phyloP scores from a whole-genome alignment of 2,888 invertebrate species.

The Furcula furcula region DNA sequence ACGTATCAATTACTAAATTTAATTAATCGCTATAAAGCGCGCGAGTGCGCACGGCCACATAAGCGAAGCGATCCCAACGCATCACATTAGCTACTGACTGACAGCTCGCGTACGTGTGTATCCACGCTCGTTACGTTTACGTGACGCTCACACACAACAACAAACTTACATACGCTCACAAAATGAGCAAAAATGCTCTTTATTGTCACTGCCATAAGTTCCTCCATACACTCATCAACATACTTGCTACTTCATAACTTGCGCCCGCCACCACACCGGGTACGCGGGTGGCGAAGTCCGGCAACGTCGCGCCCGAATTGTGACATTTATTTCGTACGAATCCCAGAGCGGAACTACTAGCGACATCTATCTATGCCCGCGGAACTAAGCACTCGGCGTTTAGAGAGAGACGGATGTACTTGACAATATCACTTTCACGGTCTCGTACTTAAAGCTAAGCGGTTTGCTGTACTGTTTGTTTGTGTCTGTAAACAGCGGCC shows the following conservation, averaged over 20 bases:
- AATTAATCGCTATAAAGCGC: slow-evolving; percentile 78
- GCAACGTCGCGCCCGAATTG: slow-evolving; percentile 80
- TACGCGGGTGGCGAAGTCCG: slow-evolving; percentile 69
- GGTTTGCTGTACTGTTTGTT: slow-evolving; percentile 82
- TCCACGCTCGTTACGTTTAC: slow-evolving; percentile 76
- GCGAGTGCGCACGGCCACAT: slow-evolving; percentile 69
- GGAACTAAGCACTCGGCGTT: slow-evolving; percentile 59
- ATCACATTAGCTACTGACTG: slow-evolving; percentile 81
- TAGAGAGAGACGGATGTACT: slow-evolving; percentile 70
- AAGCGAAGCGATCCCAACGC: slow-evolving; percentile 76
- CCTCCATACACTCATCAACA: slow-evolving; percentile 37
- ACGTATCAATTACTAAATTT: slow-evolving; percentile 81
- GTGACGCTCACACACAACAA: slow-evolving; percentile 69
- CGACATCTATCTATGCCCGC: slow-evolving; percentile 66
- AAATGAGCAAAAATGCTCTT: slow-evolving; percentile 47
- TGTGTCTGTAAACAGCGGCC: slow-evolving; percentile 81
- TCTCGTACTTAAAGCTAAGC: slow-evolving; percentile 81
- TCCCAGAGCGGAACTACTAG: slow-evolving; percentile 57
- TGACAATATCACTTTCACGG: slow-evolving; percentile 82
- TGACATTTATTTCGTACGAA: slow-evolving; percentile 68
- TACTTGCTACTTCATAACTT: slow-evolving; percentile 59
- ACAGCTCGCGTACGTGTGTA: slow-evolving; percentile 74
- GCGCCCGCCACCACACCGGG: slow-evolving; percentile 61
- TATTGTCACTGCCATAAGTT: slow-evolving; percentile 38
- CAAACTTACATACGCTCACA: slow-evolving; percentile 47